phyloP scores from a whole-genome alignment of 2,888 invertebrate genomes.

The Amorpha juglandis region DNA sequence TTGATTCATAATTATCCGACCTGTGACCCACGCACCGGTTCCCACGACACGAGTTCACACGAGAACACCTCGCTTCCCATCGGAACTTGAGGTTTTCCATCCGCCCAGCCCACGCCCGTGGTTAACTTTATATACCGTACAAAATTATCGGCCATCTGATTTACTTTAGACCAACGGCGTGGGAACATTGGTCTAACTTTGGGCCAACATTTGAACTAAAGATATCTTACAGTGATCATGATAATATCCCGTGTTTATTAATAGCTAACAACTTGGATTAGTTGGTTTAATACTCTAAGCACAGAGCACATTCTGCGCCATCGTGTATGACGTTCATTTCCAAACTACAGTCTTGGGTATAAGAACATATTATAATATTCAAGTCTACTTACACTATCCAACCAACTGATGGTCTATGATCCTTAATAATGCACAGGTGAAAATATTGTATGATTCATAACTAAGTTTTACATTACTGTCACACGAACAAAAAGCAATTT shows the following conservation, averaged over 20 bases:
- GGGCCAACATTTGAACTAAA: neutral
- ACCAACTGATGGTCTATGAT: no score
- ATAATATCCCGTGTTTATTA: no score
- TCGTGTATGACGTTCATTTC: no score
- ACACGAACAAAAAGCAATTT: neutral
- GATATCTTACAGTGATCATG: neutral
- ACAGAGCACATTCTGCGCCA: no score
- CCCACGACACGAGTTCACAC: slow-evolving; percentile 77
- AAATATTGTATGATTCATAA: no score
- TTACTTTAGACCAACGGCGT: neutral
- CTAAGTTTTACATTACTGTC: no score
- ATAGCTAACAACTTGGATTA: no score
- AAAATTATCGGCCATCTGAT: neutral
- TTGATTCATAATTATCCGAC: slow-evolving; percentile 73
- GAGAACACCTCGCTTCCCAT: slow-evolving; percentile 76
- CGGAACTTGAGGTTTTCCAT: slow-evolving; percentile 50
- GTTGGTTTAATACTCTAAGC: no score
- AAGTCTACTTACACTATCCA: no score
- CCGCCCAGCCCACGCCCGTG: slow-evolving; percentile 29
- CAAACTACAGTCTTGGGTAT: no score
- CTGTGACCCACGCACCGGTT: slow-evolving; percentile 70
- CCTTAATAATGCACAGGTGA: no score
- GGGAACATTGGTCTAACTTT: neutral
- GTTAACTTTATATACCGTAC: neutral
- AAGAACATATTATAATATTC: no score